Evolutionary conservation across 2,797 vertebrate species (phyloP).

Genomic region (Poecilia picta): DNA sequence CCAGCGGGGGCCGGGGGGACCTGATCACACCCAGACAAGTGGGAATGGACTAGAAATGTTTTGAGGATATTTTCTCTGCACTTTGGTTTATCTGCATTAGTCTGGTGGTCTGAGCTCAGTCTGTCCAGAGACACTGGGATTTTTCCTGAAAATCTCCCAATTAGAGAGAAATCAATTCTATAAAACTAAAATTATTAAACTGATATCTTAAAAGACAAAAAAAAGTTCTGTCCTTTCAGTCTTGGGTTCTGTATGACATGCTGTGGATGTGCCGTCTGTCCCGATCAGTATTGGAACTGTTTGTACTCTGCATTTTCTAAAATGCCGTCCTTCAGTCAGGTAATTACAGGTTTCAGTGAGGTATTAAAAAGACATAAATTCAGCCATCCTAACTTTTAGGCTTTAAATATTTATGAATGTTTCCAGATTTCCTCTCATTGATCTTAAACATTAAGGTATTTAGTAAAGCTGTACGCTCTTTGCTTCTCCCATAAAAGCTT

Average conservation of each 20-base stretch:
- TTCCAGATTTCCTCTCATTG: not conserved
- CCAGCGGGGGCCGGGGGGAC: not conserved
- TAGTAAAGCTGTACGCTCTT: not conserved
- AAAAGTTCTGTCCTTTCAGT: not conserved
- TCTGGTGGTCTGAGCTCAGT: not conserved
- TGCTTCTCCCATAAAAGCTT: not conserved
- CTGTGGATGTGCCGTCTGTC: not conserved
- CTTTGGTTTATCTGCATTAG: not conserved
- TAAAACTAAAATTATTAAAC: not conserved
- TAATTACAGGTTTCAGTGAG: not conserved
- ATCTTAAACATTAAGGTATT: not conserved
- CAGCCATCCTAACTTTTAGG: not conserved
- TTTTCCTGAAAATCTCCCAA: not conserved
- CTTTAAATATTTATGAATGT: not conserved
- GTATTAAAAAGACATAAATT: not conserved
- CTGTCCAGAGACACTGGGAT: not conserved
- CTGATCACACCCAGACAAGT: not conserved
- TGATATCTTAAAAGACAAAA: not conserved
- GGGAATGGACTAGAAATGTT: not conserved
- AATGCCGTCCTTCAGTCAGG: not conserved
- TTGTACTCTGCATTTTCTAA: not conserved
- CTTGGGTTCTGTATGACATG: not conserved
- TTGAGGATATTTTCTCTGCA: not conserved
- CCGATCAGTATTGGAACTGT: not conserved
- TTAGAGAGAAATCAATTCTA: not conserved